Evolutionary conservation across 2,797 vertebrate genomes (phyloP).

Genomic region (Urocyon cinereoargenteus): DNA sequence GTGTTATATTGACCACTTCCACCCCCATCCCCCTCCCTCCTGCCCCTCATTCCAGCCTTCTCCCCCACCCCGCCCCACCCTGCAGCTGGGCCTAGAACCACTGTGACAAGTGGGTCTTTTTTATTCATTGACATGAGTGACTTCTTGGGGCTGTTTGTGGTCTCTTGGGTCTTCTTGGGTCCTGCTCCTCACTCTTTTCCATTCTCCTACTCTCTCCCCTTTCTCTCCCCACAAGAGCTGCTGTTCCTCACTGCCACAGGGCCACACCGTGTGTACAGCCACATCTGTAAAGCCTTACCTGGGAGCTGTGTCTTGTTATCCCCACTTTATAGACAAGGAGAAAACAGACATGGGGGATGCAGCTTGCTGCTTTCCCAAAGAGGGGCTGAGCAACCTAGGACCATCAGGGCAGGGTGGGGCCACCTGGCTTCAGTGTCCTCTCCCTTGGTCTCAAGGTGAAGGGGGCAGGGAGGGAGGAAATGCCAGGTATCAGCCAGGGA

Average conservation of each 20-base stretch:
- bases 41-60: neutral
- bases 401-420: neutral
- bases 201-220: neutral
- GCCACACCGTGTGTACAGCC: neutral
- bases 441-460: constrained; percentile 17
- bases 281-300: neutral
- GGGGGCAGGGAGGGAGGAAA: neutral
- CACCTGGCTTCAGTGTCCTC: neutral
- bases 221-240: neutral
- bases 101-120: neutral
- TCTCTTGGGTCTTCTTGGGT: neutral
- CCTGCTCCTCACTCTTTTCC: neutral
- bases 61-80: neutral
- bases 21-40: accelerated
- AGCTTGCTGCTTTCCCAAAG: neutral
- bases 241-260: neutral
- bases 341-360: neutral
- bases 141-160: neutral
- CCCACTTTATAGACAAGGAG: neutral
- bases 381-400: neutral
- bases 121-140: neutral
- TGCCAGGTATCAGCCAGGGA: neutral
- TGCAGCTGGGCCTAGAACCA: neutral
- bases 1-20: neutral
- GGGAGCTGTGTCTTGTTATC: neutral